These are phyloP conservation scores for Somateria mollissima DNA, from an alignment of 2,797 vertebrate genomes.

Conservation along the genomic window DNA sequence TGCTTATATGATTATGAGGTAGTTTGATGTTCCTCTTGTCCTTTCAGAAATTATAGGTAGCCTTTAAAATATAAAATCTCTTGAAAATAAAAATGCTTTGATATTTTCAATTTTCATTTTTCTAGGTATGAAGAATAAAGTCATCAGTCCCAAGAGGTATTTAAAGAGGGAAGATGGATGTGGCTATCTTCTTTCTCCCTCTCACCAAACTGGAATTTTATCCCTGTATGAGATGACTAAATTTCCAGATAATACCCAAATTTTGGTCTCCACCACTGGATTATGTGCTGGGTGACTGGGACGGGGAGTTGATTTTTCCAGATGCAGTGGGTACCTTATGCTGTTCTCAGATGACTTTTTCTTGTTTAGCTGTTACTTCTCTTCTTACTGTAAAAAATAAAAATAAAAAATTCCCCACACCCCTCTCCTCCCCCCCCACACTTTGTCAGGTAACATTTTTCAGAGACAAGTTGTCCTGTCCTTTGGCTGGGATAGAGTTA, in stretches of 20 bases:
- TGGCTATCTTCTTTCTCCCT: neutral
- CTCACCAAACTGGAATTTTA: neutral
- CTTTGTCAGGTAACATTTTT: neutral
- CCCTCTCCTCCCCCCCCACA: no score
- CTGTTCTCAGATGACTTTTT: no score
- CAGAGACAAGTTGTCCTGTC: neutral
- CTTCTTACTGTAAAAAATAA: neutral
- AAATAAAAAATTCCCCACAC: no score
- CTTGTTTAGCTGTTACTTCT: neutral
- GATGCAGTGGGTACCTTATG: no score
- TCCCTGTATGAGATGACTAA: neutral
- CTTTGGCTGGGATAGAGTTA: no score
- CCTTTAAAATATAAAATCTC: neutral
- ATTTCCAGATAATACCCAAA: neutral
- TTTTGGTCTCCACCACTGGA: neutral
- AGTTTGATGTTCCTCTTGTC: neutral
- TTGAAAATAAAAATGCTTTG: neutral
- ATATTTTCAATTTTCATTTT: neutral
- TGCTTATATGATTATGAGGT: neutral
- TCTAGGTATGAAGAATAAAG: neutral
- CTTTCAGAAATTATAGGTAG: neutral
- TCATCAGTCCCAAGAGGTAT: neutral
- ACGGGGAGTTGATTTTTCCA: no score
- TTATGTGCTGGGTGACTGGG: no score
- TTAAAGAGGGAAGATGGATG: neutral